Evolutionary conservation across 2,113 vertebrate genomes (phyloP), one percentile per base, ranked within the genome.

Genomic region (Psophia crepitans): DNA sequence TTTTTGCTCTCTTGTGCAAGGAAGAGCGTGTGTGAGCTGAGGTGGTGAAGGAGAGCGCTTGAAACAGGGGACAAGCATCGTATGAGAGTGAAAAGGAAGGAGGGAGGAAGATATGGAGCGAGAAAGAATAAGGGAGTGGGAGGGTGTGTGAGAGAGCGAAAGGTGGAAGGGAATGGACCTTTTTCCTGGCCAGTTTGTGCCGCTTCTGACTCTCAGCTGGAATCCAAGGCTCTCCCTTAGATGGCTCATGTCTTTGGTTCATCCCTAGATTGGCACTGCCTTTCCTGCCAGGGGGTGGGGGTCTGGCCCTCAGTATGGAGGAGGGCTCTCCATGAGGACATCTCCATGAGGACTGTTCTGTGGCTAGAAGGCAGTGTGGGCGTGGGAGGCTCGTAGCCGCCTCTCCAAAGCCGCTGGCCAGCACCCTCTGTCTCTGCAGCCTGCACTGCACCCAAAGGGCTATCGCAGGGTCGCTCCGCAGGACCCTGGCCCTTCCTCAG

Each of bases 311-410:
- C 9, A 3, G 1, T 18, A 8, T 4, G 65, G 48, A 32, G 48
- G 12, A 4, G 0, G 26, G 18, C 19, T 11, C 19, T 65, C 43
- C 7, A 0, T 2, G 11, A 54, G 80, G 26, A 41, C 33, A 22
- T 26, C 32, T 6, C 14, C 3, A 6, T 4, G 23, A 19, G 77
- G 60, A 14, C 26, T 19, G 0, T 26, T 51, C 4, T 13, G 26
- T 65, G 68, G 21, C 43, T 57, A 8, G 28, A 24, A 76, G 46
- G 32, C 18, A 2, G 12, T 0, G 33, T 24, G 46, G 46, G 63
- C n/a, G 11, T 11, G 33, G 49, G 35, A 44, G 28, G 8, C 27
- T 30, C 0, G 1, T 16, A 65, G 56, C 51, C 69, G 35, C 32
- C 48, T 58, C 74, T 84, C 73, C 65, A 70, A 26, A 77, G 17